Evolutionary conservation across 2,113 vertebrate genomes (phyloP).

Genomic region (Oenanthe melanoleuca): DNA sequence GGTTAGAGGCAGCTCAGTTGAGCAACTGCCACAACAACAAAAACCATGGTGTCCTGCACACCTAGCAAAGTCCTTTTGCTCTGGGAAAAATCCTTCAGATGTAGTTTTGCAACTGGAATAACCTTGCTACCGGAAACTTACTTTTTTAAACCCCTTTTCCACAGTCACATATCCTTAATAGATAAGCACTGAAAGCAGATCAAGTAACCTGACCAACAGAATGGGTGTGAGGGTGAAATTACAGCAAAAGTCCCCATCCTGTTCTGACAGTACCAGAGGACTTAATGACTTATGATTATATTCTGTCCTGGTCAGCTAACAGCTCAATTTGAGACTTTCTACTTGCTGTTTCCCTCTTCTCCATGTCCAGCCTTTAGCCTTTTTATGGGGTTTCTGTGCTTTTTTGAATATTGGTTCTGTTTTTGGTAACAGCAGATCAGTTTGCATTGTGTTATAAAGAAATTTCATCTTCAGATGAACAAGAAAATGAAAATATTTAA

Average conservation of each 20-base stretch:
- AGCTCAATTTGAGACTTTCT: background rate
- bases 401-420: background rate
- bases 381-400: background rate
- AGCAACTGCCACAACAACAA: background rate
- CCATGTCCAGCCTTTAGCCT: background rate
- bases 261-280: background rate
- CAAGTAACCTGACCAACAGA: background rate
- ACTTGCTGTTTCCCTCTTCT: background rate
- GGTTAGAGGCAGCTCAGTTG: background rate
- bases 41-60: background rate
- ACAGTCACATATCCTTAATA: background rate
- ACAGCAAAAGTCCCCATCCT: background rate
- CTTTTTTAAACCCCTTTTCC: background rate
- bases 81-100: background rate
- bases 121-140: background rate
- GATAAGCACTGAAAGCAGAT: background rate
- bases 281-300: background rate
- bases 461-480: background rate
- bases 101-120: background rate
- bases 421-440: background rate
- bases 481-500: background rate
- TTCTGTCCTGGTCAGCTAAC: background rate
- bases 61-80: background rate
- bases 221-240: background rate
- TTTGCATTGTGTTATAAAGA: background rate